Conservation (phyloP, 2,888 invertebrate genomes). For the Polymixis flavicincta region DNA sequence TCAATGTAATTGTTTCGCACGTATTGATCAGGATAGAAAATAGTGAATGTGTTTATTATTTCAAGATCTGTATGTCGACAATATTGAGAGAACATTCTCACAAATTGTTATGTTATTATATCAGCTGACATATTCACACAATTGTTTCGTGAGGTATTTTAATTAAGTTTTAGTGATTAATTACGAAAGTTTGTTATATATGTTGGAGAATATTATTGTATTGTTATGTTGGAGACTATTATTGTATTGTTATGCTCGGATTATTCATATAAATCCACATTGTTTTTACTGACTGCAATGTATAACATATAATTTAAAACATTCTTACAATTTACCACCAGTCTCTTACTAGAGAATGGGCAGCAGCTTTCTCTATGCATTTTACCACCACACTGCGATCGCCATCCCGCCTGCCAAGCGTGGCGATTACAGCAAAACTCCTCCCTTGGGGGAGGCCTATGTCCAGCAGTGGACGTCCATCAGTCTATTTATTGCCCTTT, state of each 20-base stretch:
- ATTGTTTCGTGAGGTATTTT: conserved; percentile 50
- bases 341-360: no score
- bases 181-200: conserved; percentile 30
- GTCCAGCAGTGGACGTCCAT: no score
- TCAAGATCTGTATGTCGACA: conserved; percentile 26
- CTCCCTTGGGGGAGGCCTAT: no score
- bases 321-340: no score
- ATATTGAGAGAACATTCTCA: conserved; percentile 31
- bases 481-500: no score
- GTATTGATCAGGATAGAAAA: conserved; percentile 11
- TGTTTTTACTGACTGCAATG: neutral
- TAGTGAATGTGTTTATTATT: conserved; percentile 5
- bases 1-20: conserved; percentile 9
- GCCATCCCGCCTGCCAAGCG: no score
- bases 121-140: conserved; percentile 42
- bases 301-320: no score
- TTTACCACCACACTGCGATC: no score
- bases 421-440: no score
- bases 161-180: conserved; percentile 31
- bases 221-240: conserved; percentile 2
- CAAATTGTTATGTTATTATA: conserved; percentile 29
- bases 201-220: neutral
- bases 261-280: neutral
- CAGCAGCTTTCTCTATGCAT: no score
- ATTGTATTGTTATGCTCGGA: conserved; percentile 7